A percentile compares a stretch with the other conserved stretches of the same genome.
Evolutionary conservation across 1,140 invertebrate species (phyloP).

Genomic region (Oreohelix idahoensis): DNA sequence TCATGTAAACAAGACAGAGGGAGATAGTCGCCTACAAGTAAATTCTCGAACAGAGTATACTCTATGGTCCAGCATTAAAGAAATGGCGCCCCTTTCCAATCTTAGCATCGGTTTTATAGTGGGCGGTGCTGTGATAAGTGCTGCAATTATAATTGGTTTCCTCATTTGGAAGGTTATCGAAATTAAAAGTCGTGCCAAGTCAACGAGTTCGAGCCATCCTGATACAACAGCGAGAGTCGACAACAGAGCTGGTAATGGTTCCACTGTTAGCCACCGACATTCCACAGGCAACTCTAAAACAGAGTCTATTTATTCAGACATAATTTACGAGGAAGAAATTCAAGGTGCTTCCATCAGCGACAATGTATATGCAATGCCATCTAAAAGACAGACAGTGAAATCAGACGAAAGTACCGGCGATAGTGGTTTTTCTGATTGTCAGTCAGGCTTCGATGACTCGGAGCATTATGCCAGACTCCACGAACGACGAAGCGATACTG

Average conservation of each 20-base stretch:
- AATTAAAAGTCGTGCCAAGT: conserved; percentile 12
- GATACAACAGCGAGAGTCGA: background rate
- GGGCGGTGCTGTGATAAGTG: background rate
- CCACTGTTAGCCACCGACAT: background rate
- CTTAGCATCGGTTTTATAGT: background rate
- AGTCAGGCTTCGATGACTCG: background rate
- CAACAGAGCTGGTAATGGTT: background rate
- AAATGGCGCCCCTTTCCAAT: background rate
- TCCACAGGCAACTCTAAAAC: background rate
- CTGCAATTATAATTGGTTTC: background rate
- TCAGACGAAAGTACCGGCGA: background rate
- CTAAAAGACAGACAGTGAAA: background rate
- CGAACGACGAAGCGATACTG: background rate
- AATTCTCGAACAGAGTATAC: too few species aligned
- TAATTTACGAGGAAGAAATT: background rate
- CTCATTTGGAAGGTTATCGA: conserved; percentile 21
- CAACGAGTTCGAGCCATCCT: too few species aligned
- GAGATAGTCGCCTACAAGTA: too few species aligned
- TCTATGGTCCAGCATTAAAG: too few species aligned
- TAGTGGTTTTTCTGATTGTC: background rate
- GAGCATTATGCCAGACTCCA: background rate
- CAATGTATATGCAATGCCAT: background rate
- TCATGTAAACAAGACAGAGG: too few species aligned
- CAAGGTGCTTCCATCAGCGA: background rate
- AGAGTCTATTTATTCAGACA: background rate